Evolutionary conservation across 1,140 invertebrate genomes (phyloP).

Genomic region (Grapholita molesta): DNA sequence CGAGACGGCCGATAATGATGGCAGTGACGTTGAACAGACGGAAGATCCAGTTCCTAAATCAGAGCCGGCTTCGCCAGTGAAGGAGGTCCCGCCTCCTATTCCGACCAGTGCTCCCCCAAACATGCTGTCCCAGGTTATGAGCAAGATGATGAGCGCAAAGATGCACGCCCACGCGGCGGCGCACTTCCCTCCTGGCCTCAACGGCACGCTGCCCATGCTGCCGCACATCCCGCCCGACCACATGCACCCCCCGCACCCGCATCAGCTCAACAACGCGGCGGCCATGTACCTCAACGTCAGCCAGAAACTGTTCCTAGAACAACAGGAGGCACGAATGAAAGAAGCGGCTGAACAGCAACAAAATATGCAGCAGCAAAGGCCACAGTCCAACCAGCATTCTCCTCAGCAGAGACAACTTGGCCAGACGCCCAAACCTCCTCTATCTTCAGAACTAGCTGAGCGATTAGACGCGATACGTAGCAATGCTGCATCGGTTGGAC

Average conservation of each 20-base stretch:
- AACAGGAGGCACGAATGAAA: slow-evolving; percentile 86
- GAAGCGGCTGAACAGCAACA: slow-evolving; percentile 80
- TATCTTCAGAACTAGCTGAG: slow-evolving; percentile 80
- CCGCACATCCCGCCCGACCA: slow-evolving; percentile 79
- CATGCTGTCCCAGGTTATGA: slow-evolving; percentile 84
- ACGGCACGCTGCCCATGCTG: slow-evolving; percentile 76
- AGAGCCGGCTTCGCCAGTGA: slow-evolving; percentile 80
- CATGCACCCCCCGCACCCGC: slow-evolving; percentile 78
- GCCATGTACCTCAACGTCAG: slow-evolving; percentile 86
- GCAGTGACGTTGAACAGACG: slow-evolving; percentile 84
- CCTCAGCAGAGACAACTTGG: slow-evolving; percentile 74
- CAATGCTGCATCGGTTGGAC: slow-evolving; percentile 79
- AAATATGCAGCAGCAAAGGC: slow-evolving; percentile 73
- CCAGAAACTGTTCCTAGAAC: slow-evolving; percentile 87
- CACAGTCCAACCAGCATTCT: slow-evolving; percentile 79
- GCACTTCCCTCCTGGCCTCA: slow-evolving; percentile 79
- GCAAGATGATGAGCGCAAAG: slow-evolving; percentile 83
- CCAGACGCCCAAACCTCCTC: slow-evolving; percentile 74
- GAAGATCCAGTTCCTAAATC: slow-evolving; percentile 77
- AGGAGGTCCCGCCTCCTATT: slow-evolving; percentile 78
- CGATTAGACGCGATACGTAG: slow-evolving; percentile 82
- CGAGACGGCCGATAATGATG: slow-evolving; percentile 86
- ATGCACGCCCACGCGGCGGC: slow-evolving; percentile 78
- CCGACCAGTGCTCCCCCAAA: slow-evolving; percentile 75
- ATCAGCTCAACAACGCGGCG: slow-evolving; percentile 82